These are phyloP conservation scores for Pocillopora damicornis DNA, from an alignment of 64 coral and sea anemone genomes.

Conservation along the genomic window DNA sequence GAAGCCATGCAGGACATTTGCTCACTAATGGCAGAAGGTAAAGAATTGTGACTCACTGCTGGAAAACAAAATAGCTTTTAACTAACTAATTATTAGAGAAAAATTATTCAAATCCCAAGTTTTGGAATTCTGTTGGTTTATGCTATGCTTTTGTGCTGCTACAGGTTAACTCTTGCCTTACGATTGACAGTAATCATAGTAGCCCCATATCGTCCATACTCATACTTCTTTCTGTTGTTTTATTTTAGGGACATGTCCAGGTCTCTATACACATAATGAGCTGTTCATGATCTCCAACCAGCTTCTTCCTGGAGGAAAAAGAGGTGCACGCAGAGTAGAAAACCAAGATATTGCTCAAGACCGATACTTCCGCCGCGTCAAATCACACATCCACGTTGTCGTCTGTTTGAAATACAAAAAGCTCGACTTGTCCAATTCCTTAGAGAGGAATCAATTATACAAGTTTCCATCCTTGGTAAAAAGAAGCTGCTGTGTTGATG, in stretches of 20 bases:
- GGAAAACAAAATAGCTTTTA: not conserved
- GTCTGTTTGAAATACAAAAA: constrained; percentile 61
- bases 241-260: constrained; percentile 82
- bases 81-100: no score
- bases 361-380: constrained; percentile 84
- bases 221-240: not conserved
- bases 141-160: no score
- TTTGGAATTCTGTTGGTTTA: no score
- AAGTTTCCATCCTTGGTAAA: constrained; percentile 71
- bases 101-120: no score
- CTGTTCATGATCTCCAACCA: constrained; percentile 80
- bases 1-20: constrained; percentile 86
- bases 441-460: constrained; percentile 38
- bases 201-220: not conserved
- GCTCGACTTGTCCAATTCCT: constrained; percentile 13
- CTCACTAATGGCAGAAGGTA: constrained; percentile 92
- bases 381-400: constrained; percentile 81
- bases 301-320: constrained; percentile 83
- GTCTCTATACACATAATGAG: constrained; percentile 84
- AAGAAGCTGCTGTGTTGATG: constrained; percentile 85
- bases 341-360: constrained; percentile 90
- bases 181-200: no score
- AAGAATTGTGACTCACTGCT: not conserved
- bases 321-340: constrained; percentile 67
- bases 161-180: no score